Percentiles rank a stretch among this genome's conserved stretches.
These are phyloP conservation scores for Nebria ingens DNA, from an alignment of 1,140 invertebrate genomes.

Conservation along the genomic window DNA sequence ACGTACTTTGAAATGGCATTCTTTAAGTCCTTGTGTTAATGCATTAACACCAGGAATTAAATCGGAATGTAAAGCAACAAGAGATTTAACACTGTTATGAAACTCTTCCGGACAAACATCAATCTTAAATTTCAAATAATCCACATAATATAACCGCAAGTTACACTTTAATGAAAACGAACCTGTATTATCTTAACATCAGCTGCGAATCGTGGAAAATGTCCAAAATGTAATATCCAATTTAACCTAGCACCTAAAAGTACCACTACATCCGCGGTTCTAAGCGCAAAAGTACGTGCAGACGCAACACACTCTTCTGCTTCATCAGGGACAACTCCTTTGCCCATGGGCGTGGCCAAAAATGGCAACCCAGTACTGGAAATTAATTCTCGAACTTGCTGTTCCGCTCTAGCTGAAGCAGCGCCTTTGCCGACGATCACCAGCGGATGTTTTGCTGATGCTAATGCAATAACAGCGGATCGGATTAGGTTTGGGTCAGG, in stretches of 20 bases:
- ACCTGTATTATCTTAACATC: slow-evolving; percentile 88
- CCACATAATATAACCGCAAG: neutral
- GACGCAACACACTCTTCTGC: slow-evolving; percentile 68
- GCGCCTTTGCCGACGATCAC: slow-evolving; percentile 92
- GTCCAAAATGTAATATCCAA: slow-evolving; percentile 96
- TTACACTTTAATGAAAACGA: slow-evolving; percentile 14
- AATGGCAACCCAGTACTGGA: slow-evolving; percentile 68
- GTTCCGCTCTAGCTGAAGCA: slow-evolving; percentile 71
- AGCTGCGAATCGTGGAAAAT: slow-evolving; percentile 67
- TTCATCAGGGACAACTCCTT: slow-evolving; percentile 82
- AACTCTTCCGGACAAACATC: slow-evolving; percentile 86
- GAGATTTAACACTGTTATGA: slow-evolving; percentile 71
- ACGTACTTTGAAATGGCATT: slow-evolving; percentile 33
- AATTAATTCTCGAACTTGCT: slow-evolving; percentile 57
- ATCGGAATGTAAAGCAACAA: slow-evolving; percentile 50
- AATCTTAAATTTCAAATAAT: slow-evolving; percentile 39
- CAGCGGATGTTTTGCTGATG: slow-evolving; percentile 65
- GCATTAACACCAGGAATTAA: slow-evolving; percentile 56
- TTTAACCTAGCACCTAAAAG: slow-evolving; percentile 86
- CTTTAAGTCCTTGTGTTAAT: slow-evolving; percentile 35
- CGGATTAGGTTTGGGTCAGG: slow-evolving; percentile 57
- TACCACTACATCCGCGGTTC: slow-evolving; percentile 79
- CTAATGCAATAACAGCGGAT: slow-evolving; percentile 57
- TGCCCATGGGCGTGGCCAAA: slow-evolving; percentile 93
- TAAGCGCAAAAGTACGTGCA: slow-evolving; percentile 75